phyloP scores from a whole-genome alignment of 2,888 invertebrate genomes.

The Gandaritis pyraliata region DNA sequence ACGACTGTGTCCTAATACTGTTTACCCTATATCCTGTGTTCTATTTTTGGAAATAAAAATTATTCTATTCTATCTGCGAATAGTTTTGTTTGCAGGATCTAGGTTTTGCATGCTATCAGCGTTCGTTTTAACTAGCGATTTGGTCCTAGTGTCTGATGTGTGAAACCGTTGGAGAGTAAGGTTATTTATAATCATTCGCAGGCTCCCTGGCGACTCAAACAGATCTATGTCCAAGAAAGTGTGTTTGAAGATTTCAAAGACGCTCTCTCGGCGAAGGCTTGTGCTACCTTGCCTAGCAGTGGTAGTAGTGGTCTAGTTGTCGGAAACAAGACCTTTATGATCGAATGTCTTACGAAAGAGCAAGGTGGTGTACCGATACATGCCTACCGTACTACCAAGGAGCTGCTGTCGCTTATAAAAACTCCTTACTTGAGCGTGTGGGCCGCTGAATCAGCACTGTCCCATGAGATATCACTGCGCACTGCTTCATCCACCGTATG shows the following conservation, averaged over 20 bases:
- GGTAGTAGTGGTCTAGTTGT: background rate
- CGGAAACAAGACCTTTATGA: background rate
- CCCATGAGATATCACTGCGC: constrained; percentile 8
- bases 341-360: background rate
- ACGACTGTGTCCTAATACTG: too few species aligned
- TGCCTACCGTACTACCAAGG: constrained; percentile 1
- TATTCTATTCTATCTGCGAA: too few species aligned
- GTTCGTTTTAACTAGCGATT: too few species aligned
- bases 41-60: too few species aligned
- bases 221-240: constrained; percentile 23
- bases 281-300: background rate
- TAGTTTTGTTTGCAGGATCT: too few species aligned
- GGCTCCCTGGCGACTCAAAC: constrained; percentile 19
- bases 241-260: constrained; percentile 13
- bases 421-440: constrained; percentile 15
- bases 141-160: too few species aligned
- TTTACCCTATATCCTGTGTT: too few species aligned
- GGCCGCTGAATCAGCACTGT: constrained; percentile 12
- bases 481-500: constrained; percentile 1
- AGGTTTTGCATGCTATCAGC: too few species aligned
- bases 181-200: constrained; percentile 9
- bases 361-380: background rate
- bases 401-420: constrained; percentile 3
- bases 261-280: constrained; percentile 7
- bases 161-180: too few species aligned